Percentiles rank a stretch among this genome's conserved stretches.
Conservation (phyloP, 2,113 vertebrate species). For the Nanger granti region DNA sequence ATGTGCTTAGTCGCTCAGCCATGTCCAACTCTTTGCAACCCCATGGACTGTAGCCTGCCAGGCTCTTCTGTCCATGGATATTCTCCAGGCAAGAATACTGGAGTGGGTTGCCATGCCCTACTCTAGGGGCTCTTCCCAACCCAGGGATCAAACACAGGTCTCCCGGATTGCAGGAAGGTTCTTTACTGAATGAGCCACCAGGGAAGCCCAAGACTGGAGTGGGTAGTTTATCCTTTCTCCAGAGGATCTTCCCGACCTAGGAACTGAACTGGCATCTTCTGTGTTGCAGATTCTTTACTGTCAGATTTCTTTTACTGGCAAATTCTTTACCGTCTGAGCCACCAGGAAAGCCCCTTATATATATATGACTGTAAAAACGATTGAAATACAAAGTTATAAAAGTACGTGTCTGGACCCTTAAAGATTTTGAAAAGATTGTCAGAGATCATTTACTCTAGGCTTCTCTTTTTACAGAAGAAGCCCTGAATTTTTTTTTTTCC, state of each 20-base stretch:
- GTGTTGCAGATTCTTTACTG: neutral
- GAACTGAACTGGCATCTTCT: neutral
- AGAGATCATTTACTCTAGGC: neutral
- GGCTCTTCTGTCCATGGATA: neutral
- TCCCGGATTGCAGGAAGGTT: neutral
- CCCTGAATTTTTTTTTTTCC: neutral
- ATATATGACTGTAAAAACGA: neutral
- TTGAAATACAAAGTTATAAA: neutral
- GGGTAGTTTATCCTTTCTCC: neutral
- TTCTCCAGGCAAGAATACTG: neutral
- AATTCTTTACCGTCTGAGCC: neutral
- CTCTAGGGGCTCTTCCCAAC: neutral
- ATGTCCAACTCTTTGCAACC: neutral
- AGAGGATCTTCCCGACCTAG: neutral
- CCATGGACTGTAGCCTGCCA: neutral
- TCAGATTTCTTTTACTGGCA: neutral
- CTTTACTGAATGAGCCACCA: neutral
- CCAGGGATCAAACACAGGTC: neutral
- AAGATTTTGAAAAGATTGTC: neutral
- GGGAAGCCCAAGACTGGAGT: neutral
- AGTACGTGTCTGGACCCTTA: neutral
- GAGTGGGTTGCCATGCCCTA: neutral
- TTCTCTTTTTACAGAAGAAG: neutral
- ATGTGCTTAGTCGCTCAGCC: neutral
- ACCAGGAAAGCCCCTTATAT: neutral